These are phyloP conservation scores for Tetramorium simillimum DNA, from an alignment of 1,140 invertebrate species.

Conservation along the genomic window DNA sequence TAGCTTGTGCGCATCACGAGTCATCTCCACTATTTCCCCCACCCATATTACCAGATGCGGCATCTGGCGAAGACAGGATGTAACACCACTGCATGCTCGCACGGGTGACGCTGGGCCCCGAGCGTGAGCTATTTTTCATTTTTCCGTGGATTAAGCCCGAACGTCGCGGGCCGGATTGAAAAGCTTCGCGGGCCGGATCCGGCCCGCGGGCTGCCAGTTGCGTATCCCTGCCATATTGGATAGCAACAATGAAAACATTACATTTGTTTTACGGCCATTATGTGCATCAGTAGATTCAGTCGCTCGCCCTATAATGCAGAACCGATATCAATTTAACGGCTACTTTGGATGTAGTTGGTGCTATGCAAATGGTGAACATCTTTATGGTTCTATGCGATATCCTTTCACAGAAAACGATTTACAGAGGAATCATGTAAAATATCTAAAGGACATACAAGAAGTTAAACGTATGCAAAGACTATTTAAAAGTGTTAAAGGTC, in stretches of 20 bases:
- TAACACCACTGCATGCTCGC: too few relatives aligned
- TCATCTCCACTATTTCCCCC: too few relatives aligned
- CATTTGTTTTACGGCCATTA: slow-evolving; percentile 18
- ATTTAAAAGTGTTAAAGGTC: slow-evolving; percentile 68
- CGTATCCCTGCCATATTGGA: too few relatives aligned
- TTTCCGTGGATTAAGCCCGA: too few relatives aligned
- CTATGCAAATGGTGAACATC: neutral
- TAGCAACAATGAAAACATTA: neutral
- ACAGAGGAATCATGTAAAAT: neutral
- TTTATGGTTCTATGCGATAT: slow-evolving; percentile 11
- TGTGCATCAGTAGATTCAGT: slow-evolving; percentile 66
- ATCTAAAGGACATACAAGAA: slow-evolving; percentile 1
- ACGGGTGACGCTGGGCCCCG: too few relatives aligned
- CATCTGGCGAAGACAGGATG: too few relatives aligned
- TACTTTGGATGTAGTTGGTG: slow-evolving; percentile 2
- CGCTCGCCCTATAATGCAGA: slow-evolving; percentile 68
- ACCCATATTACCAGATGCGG: too few relatives aligned
- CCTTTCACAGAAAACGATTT: slow-evolving; percentile 21
- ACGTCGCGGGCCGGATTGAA: too few relatives aligned
- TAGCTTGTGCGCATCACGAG: too few relatives aligned
- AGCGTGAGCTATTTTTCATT: too few relatives aligned
- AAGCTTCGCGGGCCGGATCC: too few relatives aligned
- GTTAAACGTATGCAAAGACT: slow-evolving; percentile 42
- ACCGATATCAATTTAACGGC: slow-evolving; percentile 37
- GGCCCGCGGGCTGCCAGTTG: too few relatives aligned